Percentiles rank a stretch among this genome's conserved stretches.
phyloP scores from a whole-genome alignment of 2,797 vertebrate genomes.

The Falco concolor region DNA sequence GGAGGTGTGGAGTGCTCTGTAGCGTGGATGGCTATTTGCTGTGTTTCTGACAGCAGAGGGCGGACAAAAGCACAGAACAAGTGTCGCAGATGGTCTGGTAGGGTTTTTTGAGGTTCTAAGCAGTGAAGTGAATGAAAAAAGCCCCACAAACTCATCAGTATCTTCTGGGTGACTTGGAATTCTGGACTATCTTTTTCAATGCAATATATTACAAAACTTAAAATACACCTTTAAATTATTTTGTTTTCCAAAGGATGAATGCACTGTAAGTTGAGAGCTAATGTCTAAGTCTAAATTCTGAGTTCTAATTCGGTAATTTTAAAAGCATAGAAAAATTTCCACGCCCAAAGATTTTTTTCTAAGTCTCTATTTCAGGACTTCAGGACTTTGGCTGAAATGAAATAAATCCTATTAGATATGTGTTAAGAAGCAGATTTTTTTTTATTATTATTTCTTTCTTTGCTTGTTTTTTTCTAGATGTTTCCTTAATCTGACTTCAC shows the following conservation, averaged over 20 bases:
- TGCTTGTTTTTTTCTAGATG: background rate
- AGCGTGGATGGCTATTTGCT: background rate
- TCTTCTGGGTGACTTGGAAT: background rate
- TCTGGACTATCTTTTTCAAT: background rate
- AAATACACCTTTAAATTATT: background rate
- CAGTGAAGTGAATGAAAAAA: background rate
- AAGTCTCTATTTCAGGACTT: background rate
- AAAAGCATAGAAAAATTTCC: background rate
- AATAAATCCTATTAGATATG: background rate
- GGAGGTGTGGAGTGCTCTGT: background rate
- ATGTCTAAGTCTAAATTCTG: background rate
- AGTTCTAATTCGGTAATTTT: background rate
- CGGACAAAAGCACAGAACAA: background rate
- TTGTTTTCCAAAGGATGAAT: background rate
- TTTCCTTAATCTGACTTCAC: background rate
- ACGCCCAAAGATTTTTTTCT: background rate
- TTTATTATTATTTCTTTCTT: no score
- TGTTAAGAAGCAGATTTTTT: background rate
- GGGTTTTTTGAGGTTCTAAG: background rate
- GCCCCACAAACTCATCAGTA: background rate
- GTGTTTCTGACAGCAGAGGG: slow-evolving; percentile 26
- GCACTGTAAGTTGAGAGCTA: background rate
- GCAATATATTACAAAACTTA: background rate
- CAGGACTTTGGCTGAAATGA: background rate
- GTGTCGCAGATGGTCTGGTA: background rate